A percentile compares a stretch with the other conserved stretches of the same genome.
Evolutionary conservation across 2,797 vertebrate species (phyloP).

Genomic region (Leptoclinus maculatus): DNA sequence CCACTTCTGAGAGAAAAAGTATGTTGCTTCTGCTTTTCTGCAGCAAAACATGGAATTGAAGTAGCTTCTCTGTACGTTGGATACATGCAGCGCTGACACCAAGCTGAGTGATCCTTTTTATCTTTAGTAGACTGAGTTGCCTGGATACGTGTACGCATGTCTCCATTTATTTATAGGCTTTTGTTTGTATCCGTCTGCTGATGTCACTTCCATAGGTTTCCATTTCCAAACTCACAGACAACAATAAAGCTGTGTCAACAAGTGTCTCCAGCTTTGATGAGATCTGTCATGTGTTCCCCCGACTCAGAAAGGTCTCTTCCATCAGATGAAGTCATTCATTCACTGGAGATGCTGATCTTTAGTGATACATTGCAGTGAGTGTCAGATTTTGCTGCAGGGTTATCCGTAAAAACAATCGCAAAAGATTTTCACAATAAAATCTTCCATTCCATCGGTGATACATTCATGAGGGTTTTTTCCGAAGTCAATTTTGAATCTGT

Average conservation of each 20-base stretch:
- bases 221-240: neutral
- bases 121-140: slow-evolving; percentile 1
- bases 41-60: slow-evolving; percentile 6
- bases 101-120: neutral
- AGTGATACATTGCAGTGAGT: slow-evolving; percentile 6
- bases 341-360: slow-evolving; percentile 21
- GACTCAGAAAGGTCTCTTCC: slow-evolving; percentile 7
- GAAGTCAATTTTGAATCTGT: too few relatives aligned
- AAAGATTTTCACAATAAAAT: too few relatives aligned
- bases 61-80: neutral
- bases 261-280: neutral
- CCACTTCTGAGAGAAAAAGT: slow-evolving; percentile 1
- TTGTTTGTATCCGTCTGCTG: neutral
- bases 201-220: neutral
- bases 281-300: neutral
- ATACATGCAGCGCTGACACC: neutral
- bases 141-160: slow-evolving; percentile 4
- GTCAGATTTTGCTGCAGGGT: slow-evolving; percentile 2
- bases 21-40: slow-evolving; percentile 13
- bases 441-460: too few relatives aligned
- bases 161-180: slow-evolving; percentile 9
- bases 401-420: too few relatives aligned
- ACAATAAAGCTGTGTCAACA: neutral
- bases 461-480: too few relatives aligned
- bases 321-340: slow-evolving; percentile 24